These are phyloP conservation scores for Cabera pusaria DNA, from an alignment of 2,888 invertebrate genomes.

Conservation along the genomic window DNA sequence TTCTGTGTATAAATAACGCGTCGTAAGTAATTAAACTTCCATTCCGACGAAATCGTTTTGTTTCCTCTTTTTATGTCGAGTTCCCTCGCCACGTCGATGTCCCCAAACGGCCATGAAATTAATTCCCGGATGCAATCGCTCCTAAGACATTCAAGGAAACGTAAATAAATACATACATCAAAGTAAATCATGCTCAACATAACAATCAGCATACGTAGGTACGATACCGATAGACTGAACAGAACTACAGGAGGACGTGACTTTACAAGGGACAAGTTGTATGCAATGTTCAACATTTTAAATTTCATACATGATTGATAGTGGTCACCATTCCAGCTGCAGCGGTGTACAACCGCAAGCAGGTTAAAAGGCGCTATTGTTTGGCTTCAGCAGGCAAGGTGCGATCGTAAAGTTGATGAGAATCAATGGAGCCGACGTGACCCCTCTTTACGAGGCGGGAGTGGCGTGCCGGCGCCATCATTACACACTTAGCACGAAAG, in stretches of 20 bases:
- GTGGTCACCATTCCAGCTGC: constrained; percentile 11
- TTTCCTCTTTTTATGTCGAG: constrained; percentile 5
- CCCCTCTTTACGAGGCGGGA: constrained; percentile 30
- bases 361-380: constrained; percentile 5
- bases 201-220: constrained; percentile 24
- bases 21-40: constrained; percentile 3
- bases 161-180: constrained; percentile 26
- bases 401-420: constrained; percentile 28
- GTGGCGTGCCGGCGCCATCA: constrained; percentile 22
- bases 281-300: background rate
- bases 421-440: constrained; percentile 27
- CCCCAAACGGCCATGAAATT: constrained; percentile 19
- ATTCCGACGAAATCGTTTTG: constrained; percentile 1
- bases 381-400: constrained; percentile 14
- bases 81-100: constrained; percentile 5
- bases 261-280: constrained; percentile 5
- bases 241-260: constrained; percentile 19
- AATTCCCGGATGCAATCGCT: constrained; percentile 28
- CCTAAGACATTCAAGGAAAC: constrained; percentile 25
- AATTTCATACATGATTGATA: too few species aligned
- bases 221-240: constrained; percentile 8
- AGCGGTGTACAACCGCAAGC: too few species aligned
- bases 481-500: constrained; percentile 24
- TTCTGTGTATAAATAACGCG: constrained; percentile 5
- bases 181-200: constrained; percentile 27